Evolutionary conservation across 1,140 invertebrate genomes (phyloP).

Genomic region (Apolygus lucorum): DNA sequence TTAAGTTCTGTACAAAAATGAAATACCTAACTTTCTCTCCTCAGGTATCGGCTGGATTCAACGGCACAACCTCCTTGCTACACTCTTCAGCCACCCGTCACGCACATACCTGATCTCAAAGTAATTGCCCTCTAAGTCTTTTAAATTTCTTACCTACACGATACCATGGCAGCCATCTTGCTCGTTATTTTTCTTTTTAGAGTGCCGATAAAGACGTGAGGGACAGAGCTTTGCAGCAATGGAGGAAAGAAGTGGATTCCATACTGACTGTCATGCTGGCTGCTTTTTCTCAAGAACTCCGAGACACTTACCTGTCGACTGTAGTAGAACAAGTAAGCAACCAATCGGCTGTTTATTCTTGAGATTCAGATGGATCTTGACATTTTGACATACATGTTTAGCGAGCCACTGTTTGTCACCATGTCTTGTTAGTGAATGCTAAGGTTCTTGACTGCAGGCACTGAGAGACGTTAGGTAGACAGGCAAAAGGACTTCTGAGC

Average conservation of each 20-base stretch:
- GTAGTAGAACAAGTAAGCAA: slow-evolving; percentile 61
- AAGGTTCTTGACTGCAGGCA: no score
- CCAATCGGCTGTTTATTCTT: background rate
- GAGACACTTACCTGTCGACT: slow-evolving; percentile 68
- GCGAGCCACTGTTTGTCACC: no score
- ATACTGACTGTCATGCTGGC: slow-evolving; percentile 56
- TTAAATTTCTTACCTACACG: no score
- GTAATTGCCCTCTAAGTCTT: slow-evolving; percentile 23
- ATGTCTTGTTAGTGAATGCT: no score
- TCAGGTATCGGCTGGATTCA: slow-evolving; percentile 42
- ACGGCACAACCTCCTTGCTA: slow-evolving; percentile 66
- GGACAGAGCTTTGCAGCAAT: slow-evolving; percentile 45
- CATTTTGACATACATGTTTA: no score
- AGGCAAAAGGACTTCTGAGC: no score
- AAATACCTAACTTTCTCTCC: background rate
- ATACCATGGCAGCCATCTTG: no score
- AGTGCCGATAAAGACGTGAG: slow-evolving; percentile 40
- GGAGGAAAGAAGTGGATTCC: slow-evolving; percentile 51
- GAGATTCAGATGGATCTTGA: background rate
- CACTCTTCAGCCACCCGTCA: slow-evolving; percentile 51
- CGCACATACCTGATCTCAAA: slow-evolving; percentile 46
- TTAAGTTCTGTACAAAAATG: no score
- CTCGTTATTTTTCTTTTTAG: slow-evolving; percentile 23
- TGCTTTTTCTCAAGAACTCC: slow-evolving; percentile 59
- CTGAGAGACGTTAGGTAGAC: no score